phyloP scores from a whole-genome alignment of 2,888 invertebrate species.

The Lucinisca nassula region DNA sequence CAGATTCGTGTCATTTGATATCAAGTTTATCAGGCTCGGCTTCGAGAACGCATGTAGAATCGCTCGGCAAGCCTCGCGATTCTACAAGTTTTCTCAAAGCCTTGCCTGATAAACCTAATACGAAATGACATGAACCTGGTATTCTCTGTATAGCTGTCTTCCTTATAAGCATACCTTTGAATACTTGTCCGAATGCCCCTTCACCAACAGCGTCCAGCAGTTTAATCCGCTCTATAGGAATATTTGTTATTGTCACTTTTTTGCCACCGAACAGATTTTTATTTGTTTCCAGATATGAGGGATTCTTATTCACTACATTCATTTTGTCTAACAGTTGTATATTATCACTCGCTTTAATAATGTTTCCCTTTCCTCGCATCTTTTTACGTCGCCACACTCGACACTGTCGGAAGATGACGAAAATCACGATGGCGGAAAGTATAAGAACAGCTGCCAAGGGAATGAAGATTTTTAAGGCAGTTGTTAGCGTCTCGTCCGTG shows the following conservation, averaged over 20 bases:
- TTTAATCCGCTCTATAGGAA: constrained; percentile 90
- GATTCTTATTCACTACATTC: constrained; percentile 85
- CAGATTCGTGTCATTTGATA: too few species aligned
- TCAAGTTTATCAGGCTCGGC: too few species aligned
- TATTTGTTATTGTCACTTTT: constrained; percentile 72
- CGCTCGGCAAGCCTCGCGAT: too few species aligned
- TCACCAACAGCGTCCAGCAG: constrained; percentile 94
- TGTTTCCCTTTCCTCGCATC: constrained; percentile 71
- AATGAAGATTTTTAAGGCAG: constrained; percentile 72
- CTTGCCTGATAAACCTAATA: too few species aligned
- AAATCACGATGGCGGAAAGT: constrained; percentile 66
- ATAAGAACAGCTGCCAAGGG: constrained; percentile 74
- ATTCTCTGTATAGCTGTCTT: too few species aligned
- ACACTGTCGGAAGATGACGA: constrained; percentile 70
- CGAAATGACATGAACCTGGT: too few species aligned
- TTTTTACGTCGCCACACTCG: constrained; percentile 64
- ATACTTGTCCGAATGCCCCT: constrained; percentile 96
- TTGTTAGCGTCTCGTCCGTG: constrained; percentile 28
- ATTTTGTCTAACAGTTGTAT: constrained; percentile 83
- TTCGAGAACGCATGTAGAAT: too few species aligned
- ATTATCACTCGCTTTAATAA: constrained; percentile 80
- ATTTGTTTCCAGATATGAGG: constrained; percentile 80
- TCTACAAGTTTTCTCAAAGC: too few species aligned
- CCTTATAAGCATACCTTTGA: constrained; percentile 93
- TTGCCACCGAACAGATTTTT: constrained; percentile 67